Evolutionary conservation across 1,140 invertebrate genomes (phyloP), one percentile per base, ranked within the genome.

Genomic region (Ericerus pela): DNA sequence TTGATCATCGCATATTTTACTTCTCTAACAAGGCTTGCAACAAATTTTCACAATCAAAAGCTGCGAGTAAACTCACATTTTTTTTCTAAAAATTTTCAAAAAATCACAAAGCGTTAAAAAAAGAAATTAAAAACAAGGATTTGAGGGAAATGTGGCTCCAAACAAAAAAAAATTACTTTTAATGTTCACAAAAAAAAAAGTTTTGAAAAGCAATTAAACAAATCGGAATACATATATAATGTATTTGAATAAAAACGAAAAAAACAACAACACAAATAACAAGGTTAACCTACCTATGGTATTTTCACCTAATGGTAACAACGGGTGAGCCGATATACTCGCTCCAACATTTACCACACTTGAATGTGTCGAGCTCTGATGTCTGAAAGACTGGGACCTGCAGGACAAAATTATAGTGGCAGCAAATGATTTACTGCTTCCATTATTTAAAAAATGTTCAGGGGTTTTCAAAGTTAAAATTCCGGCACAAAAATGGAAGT

Each of bases 341-440:
- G 78, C 78, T 73, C 81, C 76, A 70, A 76, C 72, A 73, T 75
- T 77, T 66, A 75, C 75, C 65, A 74, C 75, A 69, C 75, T 76
- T 64, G 75, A 64, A 51, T 72, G 73, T 72, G 67, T 70, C 62
- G 72, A 72, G 66, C 72, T 72, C 56, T 70, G 69, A 77, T 82
- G 79, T 72, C 81, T 80, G 78, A 84, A 84, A 72, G 82, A 85
- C 74, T 84, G 82, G 75, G 81, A 84, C 81, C 82, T 84, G 80
- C 68, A 67, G 64, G 47, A 56, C 28, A 59, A 56, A 57, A 36
- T 60, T 58, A 33, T 57, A 43, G 26, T 47, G 12, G 41, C 41
- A 47, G 41, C 41, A 24, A 6, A n/a, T n/a, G 10, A 24, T 47
- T 47, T 47, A 47, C 41, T 47, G 41, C 41, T n/a, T n/a, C n/a